phyloP scores from a whole-genome alignment of 2,113 vertebrate species.

The Chaetura pelagica region DNA sequence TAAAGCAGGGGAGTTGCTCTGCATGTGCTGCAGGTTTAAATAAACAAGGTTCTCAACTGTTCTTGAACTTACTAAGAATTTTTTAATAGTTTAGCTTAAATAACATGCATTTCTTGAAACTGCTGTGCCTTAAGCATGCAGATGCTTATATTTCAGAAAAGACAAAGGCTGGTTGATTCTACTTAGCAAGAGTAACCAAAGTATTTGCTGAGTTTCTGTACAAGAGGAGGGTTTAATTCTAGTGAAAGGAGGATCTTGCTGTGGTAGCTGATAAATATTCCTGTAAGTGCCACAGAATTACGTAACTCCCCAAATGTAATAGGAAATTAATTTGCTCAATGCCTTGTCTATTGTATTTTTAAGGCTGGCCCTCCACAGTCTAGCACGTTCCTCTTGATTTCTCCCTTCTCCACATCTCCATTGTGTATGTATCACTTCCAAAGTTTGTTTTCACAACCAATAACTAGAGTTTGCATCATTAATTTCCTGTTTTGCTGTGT shows the following conservation, averaged over 20 bases:
- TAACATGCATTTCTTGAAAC: background rate
- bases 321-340: background rate
- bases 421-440: background rate
- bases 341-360: background rate
- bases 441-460: constrained; percentile 1
- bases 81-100: background rate
- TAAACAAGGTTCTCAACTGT: background rate
- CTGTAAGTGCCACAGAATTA: background rate
- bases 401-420: background rate
- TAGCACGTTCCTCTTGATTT: background rate
- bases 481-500: constrained; percentile 79
- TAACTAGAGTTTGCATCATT: constrained; percentile 36
- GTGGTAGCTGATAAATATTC: background rate
- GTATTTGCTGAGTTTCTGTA: background rate
- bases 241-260: background rate
- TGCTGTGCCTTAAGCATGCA: background rate
- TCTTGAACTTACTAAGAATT: background rate
- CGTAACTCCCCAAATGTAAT: background rate
- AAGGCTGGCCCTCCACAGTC: background rate
- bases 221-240: background rate
- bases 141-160: background rate
- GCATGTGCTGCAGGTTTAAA: background rate
- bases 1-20: background rate
- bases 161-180: background rate
- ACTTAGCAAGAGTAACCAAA: background rate